Conservation (phyloP, 2,888 invertebrate genomes). For the Microchrysa polita region DNA sequence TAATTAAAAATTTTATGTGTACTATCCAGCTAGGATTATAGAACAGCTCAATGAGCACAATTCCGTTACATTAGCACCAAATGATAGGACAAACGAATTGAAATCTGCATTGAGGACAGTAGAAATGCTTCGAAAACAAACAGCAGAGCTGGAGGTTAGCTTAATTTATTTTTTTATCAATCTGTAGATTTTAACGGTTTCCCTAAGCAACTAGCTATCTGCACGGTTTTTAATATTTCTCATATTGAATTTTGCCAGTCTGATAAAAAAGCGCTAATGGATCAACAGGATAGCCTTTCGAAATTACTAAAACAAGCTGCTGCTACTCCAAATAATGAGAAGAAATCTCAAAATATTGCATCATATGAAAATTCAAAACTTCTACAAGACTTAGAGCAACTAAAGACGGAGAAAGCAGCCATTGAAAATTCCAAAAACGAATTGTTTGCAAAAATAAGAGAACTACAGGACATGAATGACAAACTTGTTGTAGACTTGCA, state of each 20-base stretch:
- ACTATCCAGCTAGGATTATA: conserved; percentile 3
- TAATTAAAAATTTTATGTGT: neutral
- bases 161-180: conserved; percentile 8
- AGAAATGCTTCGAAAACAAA: conserved; percentile 46
- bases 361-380: neutral
- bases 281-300: conserved; percentile 47
- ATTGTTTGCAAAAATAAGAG: conserved; percentile 45
- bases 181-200: too few species aligned
- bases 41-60: conserved; percentile 29
- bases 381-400: conserved; percentile 35
- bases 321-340: conserved; percentile 3
- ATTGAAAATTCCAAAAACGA: conserved; percentile 48
- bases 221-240: too few species aligned
- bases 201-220: too few species aligned
- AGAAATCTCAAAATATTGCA: neutral
- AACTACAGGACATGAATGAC: conserved; percentile 49
- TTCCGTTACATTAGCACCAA: neutral
- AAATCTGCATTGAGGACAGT: conserved; percentile 39
- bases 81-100: conserved; percentile 36
- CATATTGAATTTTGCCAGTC: conserved; percentile 37
- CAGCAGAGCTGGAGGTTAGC: conserved; percentile 46
- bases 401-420: conserved; percentile 47
- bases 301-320: conserved; percentile 41
- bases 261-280: conserved; percentile 46
- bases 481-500: conserved; percentile 47